Conservation (phyloP, 2,113 vertebrate species). For the Cephalopterus ornatus region DNA sequence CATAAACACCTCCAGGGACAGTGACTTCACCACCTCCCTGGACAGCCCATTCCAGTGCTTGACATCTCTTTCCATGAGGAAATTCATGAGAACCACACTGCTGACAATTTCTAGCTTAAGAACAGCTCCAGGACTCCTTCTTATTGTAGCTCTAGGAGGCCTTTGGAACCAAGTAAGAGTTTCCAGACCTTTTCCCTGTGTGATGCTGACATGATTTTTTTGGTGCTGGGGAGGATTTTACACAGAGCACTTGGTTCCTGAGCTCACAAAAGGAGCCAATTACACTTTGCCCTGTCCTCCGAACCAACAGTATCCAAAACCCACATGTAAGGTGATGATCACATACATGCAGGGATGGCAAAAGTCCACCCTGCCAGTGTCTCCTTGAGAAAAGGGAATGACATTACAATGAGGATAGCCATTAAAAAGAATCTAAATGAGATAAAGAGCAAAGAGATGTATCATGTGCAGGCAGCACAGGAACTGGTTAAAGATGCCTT, state of each 20-base stretch:
- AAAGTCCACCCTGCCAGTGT: background rate
- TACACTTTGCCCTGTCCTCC: background rate
- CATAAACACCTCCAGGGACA: background rate
- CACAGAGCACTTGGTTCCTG: background rate
- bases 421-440: background rate
- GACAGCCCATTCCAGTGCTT: background rate
- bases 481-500: background rate
- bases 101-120: background rate
- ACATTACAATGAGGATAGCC: background rate
- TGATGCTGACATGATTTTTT: background rate
- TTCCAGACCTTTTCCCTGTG: background rate
- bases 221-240: background rate
- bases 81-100: background rate
- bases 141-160: background rate
- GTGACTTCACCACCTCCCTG: background rate
- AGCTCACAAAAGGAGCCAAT: background rate
- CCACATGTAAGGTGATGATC: background rate
- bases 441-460: background rate
- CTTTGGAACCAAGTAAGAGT: background rate
- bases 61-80: background rate
- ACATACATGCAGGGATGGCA: background rate
- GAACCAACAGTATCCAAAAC: fast-evolving
- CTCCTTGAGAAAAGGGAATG: background rate
- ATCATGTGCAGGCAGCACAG: background rate
- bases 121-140: background rate